These are phyloP conservation scores for Ophion ellenae DNA, from an alignment of 2,888 invertebrate genomes.

Conservation along the genomic window DNA sequence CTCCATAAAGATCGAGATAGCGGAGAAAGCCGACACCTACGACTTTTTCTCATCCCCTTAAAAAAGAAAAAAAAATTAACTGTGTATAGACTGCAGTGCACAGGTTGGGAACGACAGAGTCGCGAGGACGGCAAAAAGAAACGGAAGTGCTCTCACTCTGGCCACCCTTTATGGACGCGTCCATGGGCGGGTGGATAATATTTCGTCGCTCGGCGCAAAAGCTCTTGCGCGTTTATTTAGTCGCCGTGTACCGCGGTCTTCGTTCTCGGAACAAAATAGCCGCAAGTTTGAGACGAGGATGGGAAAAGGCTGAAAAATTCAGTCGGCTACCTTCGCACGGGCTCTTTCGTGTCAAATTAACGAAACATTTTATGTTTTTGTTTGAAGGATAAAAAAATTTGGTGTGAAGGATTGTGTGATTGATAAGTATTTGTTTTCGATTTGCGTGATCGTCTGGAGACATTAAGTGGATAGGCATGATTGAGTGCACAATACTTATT, in stretches of 20 bases:
- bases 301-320: constrained; percentile 6
- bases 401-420: background rate
- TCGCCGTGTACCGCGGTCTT: constrained; percentile 23
- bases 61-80: background rate
- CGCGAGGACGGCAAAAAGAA: constrained; percentile 53
- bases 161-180: constrained; percentile 35
- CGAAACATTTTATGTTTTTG: background rate
- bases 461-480: background rate
- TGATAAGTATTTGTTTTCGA: no score
- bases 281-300: constrained; percentile 5
- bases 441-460: no score
- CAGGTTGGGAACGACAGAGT: constrained; percentile 53
- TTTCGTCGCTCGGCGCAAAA: constrained; percentile 50
- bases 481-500: background rate
- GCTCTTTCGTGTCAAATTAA: background rate
- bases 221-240: constrained; percentile 32
- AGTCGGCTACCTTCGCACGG: background rate
- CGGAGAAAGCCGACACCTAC: constrained; percentile 68
- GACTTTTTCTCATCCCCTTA: constrained; percentile 51
- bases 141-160: constrained; percentile 30
- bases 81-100: constrained; percentile 55
- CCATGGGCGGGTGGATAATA: constrained; percentile 36
- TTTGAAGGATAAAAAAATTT: background rate
- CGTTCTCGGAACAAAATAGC: constrained; percentile 16
- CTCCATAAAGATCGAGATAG: constrained; percentile 79